Conservation (phyloP, 2,888 invertebrate genomes). For the Mesorhabditis belari region DNA sequence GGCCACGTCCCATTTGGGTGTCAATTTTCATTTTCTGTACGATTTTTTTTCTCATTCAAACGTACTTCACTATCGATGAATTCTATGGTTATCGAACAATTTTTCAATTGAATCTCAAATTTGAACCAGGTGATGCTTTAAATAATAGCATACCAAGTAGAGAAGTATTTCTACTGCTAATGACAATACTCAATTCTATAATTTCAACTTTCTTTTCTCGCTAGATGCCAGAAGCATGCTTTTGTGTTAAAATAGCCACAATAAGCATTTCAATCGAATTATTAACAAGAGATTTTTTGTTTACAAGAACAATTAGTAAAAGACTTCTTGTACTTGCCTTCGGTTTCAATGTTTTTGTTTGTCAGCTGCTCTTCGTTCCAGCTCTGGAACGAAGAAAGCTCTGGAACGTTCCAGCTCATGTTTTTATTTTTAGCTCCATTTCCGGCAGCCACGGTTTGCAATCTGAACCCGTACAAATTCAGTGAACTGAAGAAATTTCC, state of each 20-base stretch:
- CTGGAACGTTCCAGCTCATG: slow-evolving; percentile 4
- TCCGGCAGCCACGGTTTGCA: slow-evolving; percentile 48
- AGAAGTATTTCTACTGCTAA: too few species aligned
- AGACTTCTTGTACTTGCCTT: too few species aligned
- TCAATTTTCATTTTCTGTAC: slow-evolving; percentile 34
- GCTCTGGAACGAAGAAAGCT: too few species aligned
- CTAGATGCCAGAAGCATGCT: too few species aligned
- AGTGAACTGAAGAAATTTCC: slow-evolving; percentile 27
- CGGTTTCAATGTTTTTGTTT: too few species aligned
- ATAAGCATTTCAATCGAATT: not conserved
- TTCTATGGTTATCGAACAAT: slow-evolving; percentile 51
- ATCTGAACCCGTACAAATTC: slow-evolving; percentile 47
- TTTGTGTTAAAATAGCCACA: not conserved
- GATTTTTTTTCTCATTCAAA: slow-evolving; percentile 43
- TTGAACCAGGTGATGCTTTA: slow-evolving; percentile 43
- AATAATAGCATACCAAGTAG: not conserved
- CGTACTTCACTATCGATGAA: slow-evolving; percentile 51
- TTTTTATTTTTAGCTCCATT: slow-evolving; percentile 31
- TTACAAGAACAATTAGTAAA: too few species aligned
- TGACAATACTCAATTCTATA: too few species aligned
- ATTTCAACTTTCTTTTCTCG: too few species aligned
- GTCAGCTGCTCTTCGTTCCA: too few species aligned
- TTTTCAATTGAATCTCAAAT: slow-evolving; percentile 52
- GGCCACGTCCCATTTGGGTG: slow-evolving; percentile 30
- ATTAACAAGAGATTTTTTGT: too few species aligned